Percentiles rank a stretch among this genome's conserved stretches.
Conservation (phyloP, 2,888 invertebrate species). For the Andrena dorsata region DNA sequence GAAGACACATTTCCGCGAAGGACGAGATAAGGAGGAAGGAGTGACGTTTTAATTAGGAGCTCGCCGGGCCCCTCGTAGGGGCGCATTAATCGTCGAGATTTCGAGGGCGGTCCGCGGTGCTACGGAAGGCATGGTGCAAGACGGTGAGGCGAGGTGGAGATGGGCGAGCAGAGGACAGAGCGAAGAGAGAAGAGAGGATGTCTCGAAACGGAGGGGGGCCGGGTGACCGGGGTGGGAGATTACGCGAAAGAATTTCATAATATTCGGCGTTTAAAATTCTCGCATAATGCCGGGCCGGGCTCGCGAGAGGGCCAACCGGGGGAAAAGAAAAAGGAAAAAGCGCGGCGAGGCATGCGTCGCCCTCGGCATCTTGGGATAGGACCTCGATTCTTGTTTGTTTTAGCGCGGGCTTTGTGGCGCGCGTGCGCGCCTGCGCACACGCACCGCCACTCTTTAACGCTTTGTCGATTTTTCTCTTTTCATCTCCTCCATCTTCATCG, state of each 20-base stretch:
- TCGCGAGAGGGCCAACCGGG: slow-evolving; percentile 41
- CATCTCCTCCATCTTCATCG: slow-evolving; percentile 51
- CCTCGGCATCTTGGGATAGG: slow-evolving; percentile 81
- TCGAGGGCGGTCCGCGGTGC: slow-evolving; percentile 56
- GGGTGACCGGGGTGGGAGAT: slow-evolving; percentile 66
- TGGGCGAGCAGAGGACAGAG: background rate
- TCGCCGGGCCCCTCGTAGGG: slow-evolving; percentile 69
- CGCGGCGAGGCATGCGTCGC: slow-evolving; percentile 76
- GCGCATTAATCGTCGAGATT: slow-evolving; percentile 76
- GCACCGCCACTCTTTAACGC: slow-evolving; percentile 52
- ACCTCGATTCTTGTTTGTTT: slow-evolving; percentile 81
- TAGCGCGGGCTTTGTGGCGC: slow-evolving; percentile 69
- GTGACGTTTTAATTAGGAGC: slow-evolving; percentile 78
- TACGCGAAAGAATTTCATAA: slow-evolving; percentile 81
- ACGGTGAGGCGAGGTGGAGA: background rate
- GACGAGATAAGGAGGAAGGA: slow-evolving; percentile 54
- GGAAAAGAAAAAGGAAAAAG: slow-evolving; percentile 40
- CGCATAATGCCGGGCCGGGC: slow-evolving; percentile 75
- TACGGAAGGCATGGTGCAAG: slow-evolving; percentile 39
- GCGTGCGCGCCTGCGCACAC: slow-evolving; percentile 31
- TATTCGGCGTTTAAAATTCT: slow-evolving; percentile 82
- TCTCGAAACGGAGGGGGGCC: slow-evolving; percentile 40
- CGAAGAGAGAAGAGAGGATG: slow-evolving; percentile 16
- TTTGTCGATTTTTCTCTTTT: slow-evolving; percentile 39
- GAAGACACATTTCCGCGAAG: slow-evolving; percentile 54